These are phyloP conservation scores for Rhinella marina DNA, from an alignment of 2,797 vertebrate species.

Conservation along the genomic window DNA sequence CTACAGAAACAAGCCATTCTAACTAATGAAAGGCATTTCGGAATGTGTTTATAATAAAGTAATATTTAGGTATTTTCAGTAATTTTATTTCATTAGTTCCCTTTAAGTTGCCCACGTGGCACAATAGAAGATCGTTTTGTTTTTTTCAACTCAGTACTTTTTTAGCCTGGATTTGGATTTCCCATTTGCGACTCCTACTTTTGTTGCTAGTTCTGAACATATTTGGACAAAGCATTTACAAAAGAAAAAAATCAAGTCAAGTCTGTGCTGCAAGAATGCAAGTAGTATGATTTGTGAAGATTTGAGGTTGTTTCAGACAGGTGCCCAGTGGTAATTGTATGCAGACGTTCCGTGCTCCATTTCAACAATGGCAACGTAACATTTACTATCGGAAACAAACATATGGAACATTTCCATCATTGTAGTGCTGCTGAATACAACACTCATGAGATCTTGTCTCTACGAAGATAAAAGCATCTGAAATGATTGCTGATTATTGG, in stretches of 20 bases:
- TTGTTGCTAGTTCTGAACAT: too few relatives aligned
- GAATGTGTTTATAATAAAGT: too few relatives aligned
- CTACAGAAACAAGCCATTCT: too few relatives aligned
- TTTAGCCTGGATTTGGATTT: too few relatives aligned
- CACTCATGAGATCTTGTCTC: slow-evolving; percentile 28
- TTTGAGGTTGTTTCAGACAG: slow-evolving; percentile 5
- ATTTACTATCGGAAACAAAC: slow-evolving; percentile 35
- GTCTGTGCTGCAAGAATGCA: not conserved
- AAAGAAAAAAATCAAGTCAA: not conserved
- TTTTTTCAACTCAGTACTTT: too few relatives aligned
- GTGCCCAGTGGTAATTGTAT: slow-evolving; percentile 6
- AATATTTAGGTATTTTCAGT: too few relatives aligned
- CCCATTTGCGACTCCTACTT: too few relatives aligned
- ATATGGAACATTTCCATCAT: slow-evolving; percentile 21
- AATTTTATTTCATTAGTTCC: too few relatives aligned
- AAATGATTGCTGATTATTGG: slow-evolving; percentile 50
- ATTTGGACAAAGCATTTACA: not conserved
- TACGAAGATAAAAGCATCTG: slow-evolving; percentile 48
- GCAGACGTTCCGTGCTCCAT: not conserved
- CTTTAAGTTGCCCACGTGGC: too few relatives aligned
- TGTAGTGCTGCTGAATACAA: slow-evolving; percentile 35
- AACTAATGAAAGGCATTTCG: too few relatives aligned
- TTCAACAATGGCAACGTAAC: slow-evolving; percentile 40
- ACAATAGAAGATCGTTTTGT: too few relatives aligned
- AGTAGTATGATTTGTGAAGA: slow-evolving; percentile 3